Percentiles rank a stretch among this genome's conserved stretches.
phyloP scores from a whole-genome alignment of 2,888 invertebrate species.

The Andrena marginata region DNA sequence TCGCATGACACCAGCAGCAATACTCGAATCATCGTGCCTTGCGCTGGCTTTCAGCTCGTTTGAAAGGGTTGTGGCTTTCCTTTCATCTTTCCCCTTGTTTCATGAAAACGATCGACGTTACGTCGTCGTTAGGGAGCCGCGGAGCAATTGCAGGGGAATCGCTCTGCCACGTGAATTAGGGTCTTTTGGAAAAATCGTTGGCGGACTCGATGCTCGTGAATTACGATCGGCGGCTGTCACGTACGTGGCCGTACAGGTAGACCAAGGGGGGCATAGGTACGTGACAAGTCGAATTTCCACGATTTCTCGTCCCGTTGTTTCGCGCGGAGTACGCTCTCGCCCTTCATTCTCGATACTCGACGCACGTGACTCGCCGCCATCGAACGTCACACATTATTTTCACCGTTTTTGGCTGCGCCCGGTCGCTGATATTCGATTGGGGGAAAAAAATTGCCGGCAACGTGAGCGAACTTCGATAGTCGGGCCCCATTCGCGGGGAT shows the following conservation, averaged over 20 bases:
- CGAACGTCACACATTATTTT: slow-evolving; percentile 51
- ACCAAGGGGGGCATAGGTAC: slow-evolving; percentile 26
- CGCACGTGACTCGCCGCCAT: neutral
- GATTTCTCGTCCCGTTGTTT: slow-evolving; percentile 28
- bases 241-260: slow-evolving; percentile 43
- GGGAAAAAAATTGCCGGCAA: slow-evolving; percentile 24
- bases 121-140: slow-evolving; percentile 2
- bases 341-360: slow-evolving; percentile 17
- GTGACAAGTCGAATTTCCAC: slow-evolving; percentile 45
- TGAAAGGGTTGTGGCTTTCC: neutral
- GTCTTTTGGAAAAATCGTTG: slow-evolving; percentile 44
- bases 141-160: slow-evolving; percentile 45
- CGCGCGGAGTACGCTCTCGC: neutral
- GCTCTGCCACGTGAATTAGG: slow-evolving; percentile 49
- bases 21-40: no score
- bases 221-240: slow-evolving; percentile 46
- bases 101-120: neutral
- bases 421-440: slow-evolving; percentile 36
- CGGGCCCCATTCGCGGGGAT: neutral
- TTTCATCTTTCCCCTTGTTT: neutral
- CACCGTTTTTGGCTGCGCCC: slow-evolving; percentile 12
- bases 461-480: slow-evolving; percentile 24
- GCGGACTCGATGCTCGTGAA: slow-evolving; percentile 30
- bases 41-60: neutral
- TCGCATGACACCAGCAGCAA: no score